Base-by-base conservation (phyloP, 2,113 vertebrate genomes). In the Atlantisia rogersi region DNA sequence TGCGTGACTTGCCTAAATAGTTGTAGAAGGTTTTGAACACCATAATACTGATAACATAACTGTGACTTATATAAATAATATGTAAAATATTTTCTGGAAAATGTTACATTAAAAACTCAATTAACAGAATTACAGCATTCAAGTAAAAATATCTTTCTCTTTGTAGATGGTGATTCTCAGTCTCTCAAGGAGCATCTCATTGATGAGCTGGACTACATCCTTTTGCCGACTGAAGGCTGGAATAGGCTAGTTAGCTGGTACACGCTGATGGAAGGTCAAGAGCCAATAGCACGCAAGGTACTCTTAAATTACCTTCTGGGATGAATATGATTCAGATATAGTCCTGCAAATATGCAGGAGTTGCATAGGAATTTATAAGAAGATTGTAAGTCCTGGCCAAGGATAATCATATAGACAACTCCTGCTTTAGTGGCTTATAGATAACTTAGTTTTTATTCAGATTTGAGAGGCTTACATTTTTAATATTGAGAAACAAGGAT, bases 181-280 rank as follows among this genome's bases (percentile, higher is more conserved):
- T 99, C 98, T 90, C 99, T 99, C 96, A 99, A 99, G 95, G 99
- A 99, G 55, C 99, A 99, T 97, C 99, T 99, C 97, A 99, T 99
- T 67, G 99, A 99, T 97, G 99, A 99, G 97, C 97, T 99, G 92
- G 99, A 99, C 97, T 99, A 99, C 96, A 99, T 99, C 97, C 98
- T 99, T 89, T 98, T 99, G 88, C 99, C 99, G 50, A 99, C 99
- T 35, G 99, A 99, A 92, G 99, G 99, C 96, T 99, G 99, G 99
- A 99, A 99, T 97, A 99, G 99, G 96, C 98, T 99, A 58, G 98
- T 99, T 96, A 99, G 99, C 98, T 99, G 99, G 99, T 99, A 99
- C 90, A 99, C 98, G 3, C 82, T 99, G 94, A 98, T 98, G 87
- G 99, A 99, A 37, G 97, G 97, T 94, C 99, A 99, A 96, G 99